These are phyloP conservation scores for Epinephelus fuscoguttatus DNA, from an alignment of 2,113 vertebrate species.

Conservation along the genomic window DNA sequence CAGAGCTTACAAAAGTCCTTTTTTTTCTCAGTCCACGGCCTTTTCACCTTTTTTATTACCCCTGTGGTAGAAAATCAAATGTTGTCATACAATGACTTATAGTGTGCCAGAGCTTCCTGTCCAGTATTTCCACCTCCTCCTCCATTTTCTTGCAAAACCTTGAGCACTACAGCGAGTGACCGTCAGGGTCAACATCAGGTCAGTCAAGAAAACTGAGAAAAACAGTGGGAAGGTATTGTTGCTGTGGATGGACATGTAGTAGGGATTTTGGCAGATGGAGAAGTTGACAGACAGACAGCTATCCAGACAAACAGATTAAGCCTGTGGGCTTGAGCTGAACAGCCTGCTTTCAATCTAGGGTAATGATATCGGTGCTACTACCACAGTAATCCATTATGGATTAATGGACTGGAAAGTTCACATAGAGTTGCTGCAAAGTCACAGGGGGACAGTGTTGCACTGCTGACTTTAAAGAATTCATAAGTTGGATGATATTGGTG, in stretches of 20 bases:
- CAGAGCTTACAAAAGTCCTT: not conserved
- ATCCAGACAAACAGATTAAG: constrained; percentile 7
- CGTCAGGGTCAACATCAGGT: not conserved
- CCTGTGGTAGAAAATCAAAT: not conserved
- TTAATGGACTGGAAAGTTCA: constrained; percentile 50
- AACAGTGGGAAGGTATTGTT: not conserved
- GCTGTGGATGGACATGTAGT: not conserved
- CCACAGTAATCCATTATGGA: constrained; percentile 40
- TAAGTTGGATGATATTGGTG: not conserved
- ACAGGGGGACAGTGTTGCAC: constrained; percentile 10
- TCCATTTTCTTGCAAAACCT: not conserved
- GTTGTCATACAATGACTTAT: not conserved
- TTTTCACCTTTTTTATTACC: not conserved
- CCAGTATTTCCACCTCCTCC: too few relatives aligned
- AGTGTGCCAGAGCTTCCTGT: not conserved
- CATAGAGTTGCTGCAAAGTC: constrained; percentile 32
- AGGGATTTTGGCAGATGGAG: not conserved
- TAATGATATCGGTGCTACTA: constrained; percentile 29
- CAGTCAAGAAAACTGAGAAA: not conserved
- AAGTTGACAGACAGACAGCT: not conserved
- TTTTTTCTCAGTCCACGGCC: not conserved
- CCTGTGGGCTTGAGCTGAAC: not conserved
- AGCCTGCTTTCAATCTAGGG: constrained; percentile 2
- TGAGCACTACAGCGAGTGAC: not conserved
- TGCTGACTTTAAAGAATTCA: constrained; percentile 3